Evolutionary conservation across 2,113 vertebrate species (phyloP), one percentile per base, ranked within the genome.

Genomic region (Pygoscelis adeliae): DNA sequence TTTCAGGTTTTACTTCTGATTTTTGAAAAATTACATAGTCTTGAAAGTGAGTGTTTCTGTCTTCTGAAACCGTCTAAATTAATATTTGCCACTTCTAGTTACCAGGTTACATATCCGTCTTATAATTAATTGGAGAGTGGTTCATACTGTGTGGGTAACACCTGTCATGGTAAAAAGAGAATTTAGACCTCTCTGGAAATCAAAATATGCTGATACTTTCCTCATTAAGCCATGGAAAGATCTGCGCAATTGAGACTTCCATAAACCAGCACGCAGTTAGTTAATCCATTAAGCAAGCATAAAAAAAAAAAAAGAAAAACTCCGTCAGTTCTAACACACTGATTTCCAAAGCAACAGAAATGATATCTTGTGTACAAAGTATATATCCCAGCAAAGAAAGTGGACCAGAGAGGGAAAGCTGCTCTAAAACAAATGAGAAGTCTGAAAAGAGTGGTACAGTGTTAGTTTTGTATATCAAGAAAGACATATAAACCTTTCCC

Each of bases 81-180:
- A 94, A 18, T 92, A 92, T 83, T 95, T 94, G 9, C 15, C 15
- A 34, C 38, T 83, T 93, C 13, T 77, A 95, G 89, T 94, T 90
- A 90, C 87, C 53, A 77, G 44, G 46, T 83, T 88, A 62, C 22
- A 50, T 53, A 61, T 17, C 15, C 5, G 0, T 66, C 15, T 77
- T 77, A 56, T 22, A 58, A 38, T 92, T 92, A 92, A 90, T 83
- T 84, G 65, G 19, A 87, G 17, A 65, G 61, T 40, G 34, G 26
- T 47, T 89, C 65, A 67, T 71, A 65, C n/a, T 82, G 20, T 83
- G 76, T 47, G 22, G 34, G 15, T 82, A 92, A 82, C 69, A 92
- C 80, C 44, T 82, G 65, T 49, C 69, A 65, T 36, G 16, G 27
- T 59, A 73, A 61, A 50, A 95, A 71, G 30, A 81, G 10, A 23